Evolutionary conservation across 2,113 vertebrate species (phyloP).

Genomic region (Anseranas semipalmata): DNA sequence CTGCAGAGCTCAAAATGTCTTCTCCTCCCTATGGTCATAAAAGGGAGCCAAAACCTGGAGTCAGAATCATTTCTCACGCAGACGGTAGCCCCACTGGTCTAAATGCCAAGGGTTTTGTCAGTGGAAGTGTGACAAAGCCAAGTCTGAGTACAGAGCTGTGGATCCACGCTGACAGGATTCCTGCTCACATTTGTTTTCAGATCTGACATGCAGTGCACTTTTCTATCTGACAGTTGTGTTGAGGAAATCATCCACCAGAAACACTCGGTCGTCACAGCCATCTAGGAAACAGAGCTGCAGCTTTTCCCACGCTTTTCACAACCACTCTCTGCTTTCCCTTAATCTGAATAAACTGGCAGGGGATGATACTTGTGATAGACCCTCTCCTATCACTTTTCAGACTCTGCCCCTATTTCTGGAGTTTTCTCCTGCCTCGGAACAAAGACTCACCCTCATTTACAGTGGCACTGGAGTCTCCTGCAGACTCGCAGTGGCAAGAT

Average conservation of each 20-base stretch:
- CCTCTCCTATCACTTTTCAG: neutral
- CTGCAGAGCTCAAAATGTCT: neutral
- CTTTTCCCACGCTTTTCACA: neutral
- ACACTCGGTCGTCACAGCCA: neutral
- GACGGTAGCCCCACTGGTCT: neutral
- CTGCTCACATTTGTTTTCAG: neutral
- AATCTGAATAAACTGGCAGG: neutral
- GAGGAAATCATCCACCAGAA: neutral
- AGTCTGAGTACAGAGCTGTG: neutral
- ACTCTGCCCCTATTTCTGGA: neutral
- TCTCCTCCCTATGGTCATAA: neutral
- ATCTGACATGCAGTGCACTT: neutral
- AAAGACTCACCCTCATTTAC: neutral
- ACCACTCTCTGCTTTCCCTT: neutral
- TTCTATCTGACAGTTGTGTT: neutral
- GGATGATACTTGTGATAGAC: neutral
- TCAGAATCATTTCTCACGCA: neutral
- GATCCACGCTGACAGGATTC: neutral
- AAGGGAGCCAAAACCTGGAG: neutral
- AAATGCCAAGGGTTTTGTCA: neutral
- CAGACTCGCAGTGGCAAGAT: neutral
- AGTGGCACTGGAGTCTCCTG: neutral
- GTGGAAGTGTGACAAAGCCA: neutral
- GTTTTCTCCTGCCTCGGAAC: neutral
- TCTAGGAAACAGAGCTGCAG: neutral